Evolutionary conservation across 2,113 vertebrate genomes (phyloP).

Genomic region (Egretta garzetta): DNA sequence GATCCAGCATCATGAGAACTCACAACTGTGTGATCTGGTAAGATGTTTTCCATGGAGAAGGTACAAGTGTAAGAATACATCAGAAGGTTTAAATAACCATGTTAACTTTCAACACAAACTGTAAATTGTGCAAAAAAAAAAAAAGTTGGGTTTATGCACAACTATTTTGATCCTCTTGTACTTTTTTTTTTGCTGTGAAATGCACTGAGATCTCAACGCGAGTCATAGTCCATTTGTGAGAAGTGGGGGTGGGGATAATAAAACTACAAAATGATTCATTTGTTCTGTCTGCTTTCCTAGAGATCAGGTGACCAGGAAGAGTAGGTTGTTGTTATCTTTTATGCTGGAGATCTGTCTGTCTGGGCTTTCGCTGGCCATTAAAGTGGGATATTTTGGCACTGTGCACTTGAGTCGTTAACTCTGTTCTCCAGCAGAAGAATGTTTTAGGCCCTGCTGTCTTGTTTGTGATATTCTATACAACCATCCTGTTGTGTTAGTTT

Average conservation of each 20-base stretch:
- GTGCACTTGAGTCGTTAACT: neutral
- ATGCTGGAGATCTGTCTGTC: neutral
- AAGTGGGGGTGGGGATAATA: slow-evolving; percentile 76
- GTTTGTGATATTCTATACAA: slow-evolving; percentile 4
- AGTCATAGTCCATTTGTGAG: slow-evolving; percentile 79
- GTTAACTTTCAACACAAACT: slow-evolving; percentile 63
- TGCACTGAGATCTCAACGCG: slow-evolving; percentile 88
- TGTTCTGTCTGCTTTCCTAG: slow-evolving; percentile 68
- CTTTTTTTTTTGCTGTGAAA: slow-evolving; percentile 79
- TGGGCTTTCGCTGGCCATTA: neutral
- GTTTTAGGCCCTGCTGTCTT: neutral
- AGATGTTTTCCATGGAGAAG: slow-evolving; percentile 48
- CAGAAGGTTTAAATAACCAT: slow-evolving; percentile 50
- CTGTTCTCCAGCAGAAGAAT: neutral
- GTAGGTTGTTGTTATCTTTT: neutral
- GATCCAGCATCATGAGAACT: slow-evolving; percentile 57
- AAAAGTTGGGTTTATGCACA: slow-evolving; percentile 69
- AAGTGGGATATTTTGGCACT: neutral
- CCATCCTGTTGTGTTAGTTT: neutral
- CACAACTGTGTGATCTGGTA: slow-evolving; percentile 55
- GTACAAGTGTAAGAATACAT: slow-evolving; percentile 52
- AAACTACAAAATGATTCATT: slow-evolving; percentile 68
- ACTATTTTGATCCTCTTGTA: slow-evolving; percentile 74
- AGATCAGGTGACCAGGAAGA: neutral
- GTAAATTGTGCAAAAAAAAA: slow-evolving; percentile 46